These are phyloP conservation scores for Prionailurus viverrinus DNA, from an alignment of 2,113 vertebrate species.

Conservation along the genomic window DNA sequence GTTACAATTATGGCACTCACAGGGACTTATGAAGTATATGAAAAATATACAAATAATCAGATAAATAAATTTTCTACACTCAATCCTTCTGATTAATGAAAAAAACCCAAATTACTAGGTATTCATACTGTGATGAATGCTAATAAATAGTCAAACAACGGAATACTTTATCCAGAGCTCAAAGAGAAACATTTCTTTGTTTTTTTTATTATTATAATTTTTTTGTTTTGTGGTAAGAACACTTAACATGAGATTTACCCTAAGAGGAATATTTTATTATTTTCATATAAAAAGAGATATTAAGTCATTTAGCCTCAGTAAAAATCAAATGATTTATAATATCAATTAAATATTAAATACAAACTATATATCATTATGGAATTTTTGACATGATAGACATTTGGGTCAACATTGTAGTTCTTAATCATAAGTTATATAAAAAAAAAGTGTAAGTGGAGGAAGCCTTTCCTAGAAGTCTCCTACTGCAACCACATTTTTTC, in stretches of 20 bases:
- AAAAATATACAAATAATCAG: constrained; percentile 77
- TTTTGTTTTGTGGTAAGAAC: neutral
- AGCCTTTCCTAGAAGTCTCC: neutral
- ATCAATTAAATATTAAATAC: constrained; percentile 45
- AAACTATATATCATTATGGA: neutral
- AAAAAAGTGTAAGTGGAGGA: neutral
- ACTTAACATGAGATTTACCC: neutral
- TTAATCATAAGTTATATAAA: neutral
- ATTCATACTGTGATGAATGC: constrained; percentile 62
- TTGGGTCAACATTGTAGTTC: neutral
- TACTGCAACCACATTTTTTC: neutral
- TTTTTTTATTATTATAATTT: neutral
- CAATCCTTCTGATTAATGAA: constrained; percentile 64
- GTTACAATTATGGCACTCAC: constrained; percentile 76
- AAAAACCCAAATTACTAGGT: constrained; percentile 47
- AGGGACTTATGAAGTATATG: constrained; percentile 66
- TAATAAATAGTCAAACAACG: constrained; percentile 43
- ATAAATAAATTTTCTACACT: constrained; percentile 77
- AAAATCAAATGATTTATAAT: constrained; percentile 55
- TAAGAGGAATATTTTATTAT: neutral
- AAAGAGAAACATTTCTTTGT: neutral
- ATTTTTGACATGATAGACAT: constrained; percentile 41
- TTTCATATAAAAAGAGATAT: constrained; percentile 54
- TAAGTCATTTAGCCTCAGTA: constrained; percentile 22
- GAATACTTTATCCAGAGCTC: neutral